Evolutionary conservation across 2,113 vertebrate genomes (phyloP).

Genomic region (Microtus pennsylvanicus): DNA sequence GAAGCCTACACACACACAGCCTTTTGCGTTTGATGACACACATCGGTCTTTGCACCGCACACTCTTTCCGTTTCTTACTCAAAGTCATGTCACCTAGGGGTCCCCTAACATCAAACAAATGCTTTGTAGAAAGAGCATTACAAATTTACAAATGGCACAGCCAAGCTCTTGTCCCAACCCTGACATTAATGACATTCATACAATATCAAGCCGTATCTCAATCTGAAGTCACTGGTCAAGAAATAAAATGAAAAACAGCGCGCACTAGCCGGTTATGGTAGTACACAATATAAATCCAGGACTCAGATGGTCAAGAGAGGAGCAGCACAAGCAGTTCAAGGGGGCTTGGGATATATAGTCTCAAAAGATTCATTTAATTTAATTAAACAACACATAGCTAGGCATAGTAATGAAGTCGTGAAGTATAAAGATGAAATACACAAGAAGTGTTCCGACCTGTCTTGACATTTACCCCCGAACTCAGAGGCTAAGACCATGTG

Average conservation of each 20-base stretch:
- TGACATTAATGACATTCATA: neutral
- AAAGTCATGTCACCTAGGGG: neutral
- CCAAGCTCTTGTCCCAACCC: neutral
- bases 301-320: neutral
- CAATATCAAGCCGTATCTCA: neutral
- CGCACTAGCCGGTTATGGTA: too few species aligned
- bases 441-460: conserved; percentile 11
- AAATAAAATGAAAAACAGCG: conserved; percentile 15
- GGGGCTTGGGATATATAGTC: too few species aligned
- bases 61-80: neutral
- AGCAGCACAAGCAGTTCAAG: neutral
- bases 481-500: conserved; percentile 19
- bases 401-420: neutral
- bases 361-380: neutral
- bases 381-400: neutral
- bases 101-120: neutral
- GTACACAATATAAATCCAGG: neutral
- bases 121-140: neutral
- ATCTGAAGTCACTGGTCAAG: conserved; percentile 16
- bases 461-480: conserved; percentile 46
- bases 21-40: neutral
- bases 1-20: neutral
- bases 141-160: neutral
- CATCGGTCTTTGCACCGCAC: neutral
- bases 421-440: neutral